Percentiles rank a stretch among this genome's conserved stretches.
Evolutionary conservation across 2,888 invertebrate species (phyloP).

Genomic region (Sturmia bella): DNA sequence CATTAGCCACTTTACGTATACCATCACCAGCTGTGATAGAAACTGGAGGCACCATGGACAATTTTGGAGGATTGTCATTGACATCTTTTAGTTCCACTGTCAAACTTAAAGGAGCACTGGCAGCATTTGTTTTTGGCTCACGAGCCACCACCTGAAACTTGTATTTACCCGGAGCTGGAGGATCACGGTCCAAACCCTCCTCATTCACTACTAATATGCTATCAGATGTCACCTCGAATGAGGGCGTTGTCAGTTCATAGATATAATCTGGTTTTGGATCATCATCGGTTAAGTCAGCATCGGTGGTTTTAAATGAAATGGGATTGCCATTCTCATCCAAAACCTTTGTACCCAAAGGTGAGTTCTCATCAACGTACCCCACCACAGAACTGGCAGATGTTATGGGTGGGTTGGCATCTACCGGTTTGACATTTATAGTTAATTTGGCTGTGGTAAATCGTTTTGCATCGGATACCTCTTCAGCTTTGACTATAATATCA

Average conservation of each 20-base stretch:
- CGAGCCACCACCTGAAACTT: slow-evolving; percentile 94
- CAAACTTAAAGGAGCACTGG: slow-evolving; percentile 91
- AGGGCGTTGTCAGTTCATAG: slow-evolving; percentile 92
- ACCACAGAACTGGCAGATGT: slow-evolving; percentile 88
- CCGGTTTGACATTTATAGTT: slow-evolving; percentile 90
- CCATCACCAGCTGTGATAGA: slow-evolving; percentile 90
- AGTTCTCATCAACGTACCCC: slow-evolving; percentile 92
- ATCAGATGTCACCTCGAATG: slow-evolving; percentile 89
- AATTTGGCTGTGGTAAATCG: slow-evolving; percentile 92
- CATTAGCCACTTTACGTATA: slow-evolving; percentile 87
- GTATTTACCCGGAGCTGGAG: slow-evolving; percentile 91
- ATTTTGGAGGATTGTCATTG: slow-evolving; percentile 92
- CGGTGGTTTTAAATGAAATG: slow-evolving; percentile 88
- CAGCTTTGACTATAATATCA: slow-evolving; percentile 92
- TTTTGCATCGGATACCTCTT: slow-evolving; percentile 90
- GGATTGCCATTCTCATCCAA: slow-evolving; percentile 86
- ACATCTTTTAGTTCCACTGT: slow-evolving; percentile 90
- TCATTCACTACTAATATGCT: slow-evolving; percentile 90
- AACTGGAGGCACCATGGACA: slow-evolving; percentile 91
- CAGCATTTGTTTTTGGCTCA: slow-evolving; percentile 89
- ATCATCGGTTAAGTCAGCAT: slow-evolving; percentile 91
- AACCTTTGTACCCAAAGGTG: slow-evolving; percentile 91
- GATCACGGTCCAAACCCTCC: slow-evolving; percentile 92
- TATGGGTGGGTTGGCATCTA: slow-evolving; percentile 92
- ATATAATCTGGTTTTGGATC: slow-evolving; percentile 91